Evolutionary conservation across 2,113 vertebrate species (phyloP).

Genomic region (Daboia siamensis): DNA sequence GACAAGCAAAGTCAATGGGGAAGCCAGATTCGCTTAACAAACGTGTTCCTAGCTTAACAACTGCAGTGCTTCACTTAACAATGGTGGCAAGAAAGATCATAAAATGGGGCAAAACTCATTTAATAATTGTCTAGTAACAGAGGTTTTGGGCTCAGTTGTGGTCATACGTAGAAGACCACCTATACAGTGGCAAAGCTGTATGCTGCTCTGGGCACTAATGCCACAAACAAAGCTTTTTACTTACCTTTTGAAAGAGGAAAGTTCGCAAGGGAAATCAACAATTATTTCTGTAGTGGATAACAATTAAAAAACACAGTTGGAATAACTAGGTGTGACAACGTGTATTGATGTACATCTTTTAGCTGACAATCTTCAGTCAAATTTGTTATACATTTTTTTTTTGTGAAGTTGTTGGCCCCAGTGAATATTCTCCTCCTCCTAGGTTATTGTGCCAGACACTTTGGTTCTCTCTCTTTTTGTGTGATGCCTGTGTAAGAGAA

Average conservation of each 20-base stretch:
- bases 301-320: neutral
- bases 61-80: no score
- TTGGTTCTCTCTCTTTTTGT: neutral
- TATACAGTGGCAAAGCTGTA: neutral
- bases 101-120: neutral
- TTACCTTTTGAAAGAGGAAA: neutral
- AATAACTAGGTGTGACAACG: neutral
- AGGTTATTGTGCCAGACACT: neutral
- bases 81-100: neutral
- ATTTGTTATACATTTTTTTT: neutral
- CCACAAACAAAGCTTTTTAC: neutral
- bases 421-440: neutral
- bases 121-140: neutral
- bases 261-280: neutral
- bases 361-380: neutral
- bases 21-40: no score
- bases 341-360: neutral
- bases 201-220: neutral
- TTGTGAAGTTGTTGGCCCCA: neutral
- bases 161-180: neutral
- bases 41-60: no score
- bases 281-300: neutral
- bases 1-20: no score
- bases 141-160: neutral
- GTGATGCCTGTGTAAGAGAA: neutral